Evolutionary conservation across 2,113 vertebrate genomes (phyloP).

Genomic region (Lontra canadensis): DNA sequence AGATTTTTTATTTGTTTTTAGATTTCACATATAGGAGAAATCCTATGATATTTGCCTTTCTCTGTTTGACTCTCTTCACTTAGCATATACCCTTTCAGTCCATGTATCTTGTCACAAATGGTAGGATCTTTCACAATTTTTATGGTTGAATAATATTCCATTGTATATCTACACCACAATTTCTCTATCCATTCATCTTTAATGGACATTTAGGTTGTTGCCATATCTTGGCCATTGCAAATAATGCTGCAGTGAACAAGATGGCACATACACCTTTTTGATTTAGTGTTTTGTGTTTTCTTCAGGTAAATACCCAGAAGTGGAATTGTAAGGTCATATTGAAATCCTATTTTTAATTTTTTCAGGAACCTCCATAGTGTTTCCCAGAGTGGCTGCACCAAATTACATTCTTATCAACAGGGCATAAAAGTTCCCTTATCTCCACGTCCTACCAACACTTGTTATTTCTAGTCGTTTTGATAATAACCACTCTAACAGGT

Average conservation of each 20-base stretch:
- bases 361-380: neutral
- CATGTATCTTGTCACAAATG: neutral
- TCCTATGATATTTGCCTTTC: neutral
- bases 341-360: neutral
- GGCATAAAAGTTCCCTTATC: neutral
- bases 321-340: neutral
- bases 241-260: neutral
- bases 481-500: neutral
- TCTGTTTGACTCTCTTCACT: neutral
- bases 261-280: neutral
- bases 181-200: neutral
- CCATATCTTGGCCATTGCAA: neutral
- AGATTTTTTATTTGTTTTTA: neutral
- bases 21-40: neutral
- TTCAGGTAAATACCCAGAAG: neutral
- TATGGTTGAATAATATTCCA: neutral
- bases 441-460: neutral
- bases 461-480: neutral
- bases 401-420: neutral
- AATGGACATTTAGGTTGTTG: neutral
- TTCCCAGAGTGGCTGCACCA: neutral
- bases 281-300: neutral
- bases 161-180: neutral
- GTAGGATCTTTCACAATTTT: neutral
- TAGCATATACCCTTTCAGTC: neutral